Percentiles rank a stretch among this genome's conserved stretches.
Conservation (phyloP, 1,140 invertebrate genomes). For the Bombus confusus region DNA sequence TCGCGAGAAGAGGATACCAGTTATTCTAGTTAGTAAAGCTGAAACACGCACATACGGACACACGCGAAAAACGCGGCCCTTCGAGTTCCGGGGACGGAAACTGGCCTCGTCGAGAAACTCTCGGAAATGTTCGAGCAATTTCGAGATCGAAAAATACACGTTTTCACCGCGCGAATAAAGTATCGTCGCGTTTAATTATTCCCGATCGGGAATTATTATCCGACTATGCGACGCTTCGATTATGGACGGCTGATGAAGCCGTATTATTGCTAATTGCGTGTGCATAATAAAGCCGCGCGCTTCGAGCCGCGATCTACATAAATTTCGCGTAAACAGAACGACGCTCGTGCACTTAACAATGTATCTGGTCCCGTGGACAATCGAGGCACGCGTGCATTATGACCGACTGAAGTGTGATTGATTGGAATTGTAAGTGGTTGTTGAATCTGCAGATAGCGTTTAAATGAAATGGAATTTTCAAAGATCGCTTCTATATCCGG, state of each 20-base stretch:
- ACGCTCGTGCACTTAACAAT: neutral
- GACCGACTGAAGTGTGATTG: neutral
- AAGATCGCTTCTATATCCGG: too few species aligned
- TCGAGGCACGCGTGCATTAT: neutral
- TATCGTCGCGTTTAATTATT: slow-evolving; percentile 10
- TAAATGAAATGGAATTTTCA: neutral
- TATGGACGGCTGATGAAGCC: neutral
- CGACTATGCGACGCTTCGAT: neutral
- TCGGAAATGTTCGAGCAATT: too few species aligned
- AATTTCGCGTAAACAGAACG: slow-evolving; percentile 8
- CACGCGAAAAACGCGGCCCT: neutral
- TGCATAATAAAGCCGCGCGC: slow-evolving; percentile 16
- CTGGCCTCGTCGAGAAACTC: too few species aligned
- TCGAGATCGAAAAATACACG: neutral
- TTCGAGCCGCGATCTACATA: neutral
- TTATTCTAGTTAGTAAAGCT: neutral
- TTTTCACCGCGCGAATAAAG: neutral
- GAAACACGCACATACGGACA: neutral
- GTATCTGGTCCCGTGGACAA: neutral
- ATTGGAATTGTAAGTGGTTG: neutral
- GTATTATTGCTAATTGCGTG: slow-evolving; percentile 37
- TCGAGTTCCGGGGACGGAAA: neutral
- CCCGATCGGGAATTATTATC: neutral
- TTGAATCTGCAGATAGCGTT: neutral
- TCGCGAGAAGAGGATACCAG: neutral